phyloP scores from a whole-genome alignment of 1,140 invertebrate genomes.

The Macrobrachium nipponense region DNA sequence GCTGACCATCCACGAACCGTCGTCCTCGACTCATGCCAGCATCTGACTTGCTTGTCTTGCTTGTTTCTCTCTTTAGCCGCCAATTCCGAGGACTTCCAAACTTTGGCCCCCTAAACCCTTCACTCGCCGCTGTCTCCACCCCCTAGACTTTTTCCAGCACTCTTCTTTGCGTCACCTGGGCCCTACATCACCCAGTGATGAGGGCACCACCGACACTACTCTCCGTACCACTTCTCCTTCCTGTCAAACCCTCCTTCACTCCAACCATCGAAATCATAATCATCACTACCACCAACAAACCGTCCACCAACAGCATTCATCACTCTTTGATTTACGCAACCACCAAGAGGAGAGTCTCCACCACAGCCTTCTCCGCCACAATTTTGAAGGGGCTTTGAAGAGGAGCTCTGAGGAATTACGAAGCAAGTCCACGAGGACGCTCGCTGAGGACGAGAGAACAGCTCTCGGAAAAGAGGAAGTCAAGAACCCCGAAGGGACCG shows the following conservation, averaged over 20 bases:
- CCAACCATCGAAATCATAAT: not conserved
- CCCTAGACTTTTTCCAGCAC: constrained; percentile 8
- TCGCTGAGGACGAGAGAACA: no score
- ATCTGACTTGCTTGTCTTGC: not conserved
- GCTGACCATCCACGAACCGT: not conserved
- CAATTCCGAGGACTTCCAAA: constrained; percentile 39
- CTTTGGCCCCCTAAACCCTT: not conserved
- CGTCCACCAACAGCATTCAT: no score
- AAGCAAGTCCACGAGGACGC: not conserved
- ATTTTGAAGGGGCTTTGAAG: constrained; percentile 25
- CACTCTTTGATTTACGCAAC: no score
- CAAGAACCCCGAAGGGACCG: not conserved
- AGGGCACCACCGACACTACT: not conserved
- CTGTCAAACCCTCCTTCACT: not conserved
- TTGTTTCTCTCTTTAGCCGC: constrained; percentile 39
- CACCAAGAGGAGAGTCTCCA: constrained; percentile 24
- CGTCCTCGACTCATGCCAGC: not conserved
- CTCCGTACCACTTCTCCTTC: not conserved
- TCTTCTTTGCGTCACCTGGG: not conserved
- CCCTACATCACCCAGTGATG: no score
- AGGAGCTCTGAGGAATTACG: constrained; percentile 19
- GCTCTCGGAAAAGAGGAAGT: not conserved
- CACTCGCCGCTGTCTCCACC: not conserved
- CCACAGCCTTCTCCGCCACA: constrained; percentile 31
- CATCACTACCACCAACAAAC: constrained; percentile 16